A percentile compares a stretch with the other conserved stretches of the same genome.
phyloP scores from a whole-genome alignment of 1,140 invertebrate genomes.

The Drosophila nigromelanica region DNA sequence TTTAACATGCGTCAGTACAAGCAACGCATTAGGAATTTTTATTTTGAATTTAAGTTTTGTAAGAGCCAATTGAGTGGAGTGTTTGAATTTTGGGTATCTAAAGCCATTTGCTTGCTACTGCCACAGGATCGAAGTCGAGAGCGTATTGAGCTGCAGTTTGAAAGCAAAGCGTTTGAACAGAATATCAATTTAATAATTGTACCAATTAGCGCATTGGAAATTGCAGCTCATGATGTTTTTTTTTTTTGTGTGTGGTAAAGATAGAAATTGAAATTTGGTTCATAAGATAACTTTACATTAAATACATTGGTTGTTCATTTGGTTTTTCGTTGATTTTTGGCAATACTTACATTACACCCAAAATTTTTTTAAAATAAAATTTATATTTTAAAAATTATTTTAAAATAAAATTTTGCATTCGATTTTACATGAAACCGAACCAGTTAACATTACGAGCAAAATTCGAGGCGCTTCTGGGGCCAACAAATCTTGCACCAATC shows the following conservation, averaged over 20 bases:
- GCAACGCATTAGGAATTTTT: constrained; percentile 24
- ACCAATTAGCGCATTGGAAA: constrained; percentile 30
- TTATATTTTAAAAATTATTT: constrained; percentile 84
- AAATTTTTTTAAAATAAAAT: constrained; percentile 84
- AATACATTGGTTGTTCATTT: constrained; percentile 62
- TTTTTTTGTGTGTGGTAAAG: constrained; percentile 11
- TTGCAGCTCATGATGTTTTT: constrained; percentile 16
- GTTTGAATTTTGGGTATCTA: constrained; percentile 16
- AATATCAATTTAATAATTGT: constrained; percentile 8
- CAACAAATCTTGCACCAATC: constrained; percentile 38
- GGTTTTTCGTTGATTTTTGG: constrained; percentile 49
- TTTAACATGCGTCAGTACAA: constrained; percentile 12
- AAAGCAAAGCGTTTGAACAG: constrained; percentile 13
- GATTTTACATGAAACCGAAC: constrained; percentile 79
- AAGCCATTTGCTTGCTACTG: constrained; percentile 45
- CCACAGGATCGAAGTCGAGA: not conserved
- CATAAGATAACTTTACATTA: constrained; percentile 59
- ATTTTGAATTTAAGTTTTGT: constrained; percentile 11
- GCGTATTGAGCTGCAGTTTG: constrained; percentile 23
- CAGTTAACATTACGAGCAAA: constrained; percentile 30
- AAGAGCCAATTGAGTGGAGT: constrained; percentile 16
- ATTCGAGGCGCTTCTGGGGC: not conserved
- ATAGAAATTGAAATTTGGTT: constrained; percentile 48
- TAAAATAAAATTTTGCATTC: constrained; percentile 84
- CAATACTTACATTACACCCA: constrained; percentile 84